Conservation (phyloP, 2,888 invertebrate species). For the Merodon equestris region DNA sequence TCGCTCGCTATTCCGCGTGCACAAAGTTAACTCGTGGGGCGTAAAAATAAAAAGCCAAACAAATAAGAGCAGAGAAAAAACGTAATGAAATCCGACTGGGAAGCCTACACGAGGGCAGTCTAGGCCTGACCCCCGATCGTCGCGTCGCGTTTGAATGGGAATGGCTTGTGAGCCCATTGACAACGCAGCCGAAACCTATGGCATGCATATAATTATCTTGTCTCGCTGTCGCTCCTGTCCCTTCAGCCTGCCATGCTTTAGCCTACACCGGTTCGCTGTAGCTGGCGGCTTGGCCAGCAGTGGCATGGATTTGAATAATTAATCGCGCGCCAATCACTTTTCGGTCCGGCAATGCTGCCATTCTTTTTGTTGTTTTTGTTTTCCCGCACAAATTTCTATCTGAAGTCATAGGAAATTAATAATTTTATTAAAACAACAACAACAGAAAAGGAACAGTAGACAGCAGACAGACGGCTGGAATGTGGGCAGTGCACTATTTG, state of each 20-base stretch:
- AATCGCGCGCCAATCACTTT: slow-evolving; percentile 72
- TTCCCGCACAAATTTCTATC: slow-evolving; percentile 13
- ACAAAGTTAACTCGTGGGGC: no score
- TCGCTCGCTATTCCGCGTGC: slow-evolving; percentile 12
- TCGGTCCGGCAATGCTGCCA: slow-evolving; percentile 26
- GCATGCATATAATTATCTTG: slow-evolving; percentile 77
- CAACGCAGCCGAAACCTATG: slow-evolving; percentile 64
- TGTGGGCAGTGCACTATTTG: slow-evolving; percentile 32
- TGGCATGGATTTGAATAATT: slow-evolving; percentile 78
- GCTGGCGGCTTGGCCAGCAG: slow-evolving; percentile 61
- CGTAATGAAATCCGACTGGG: slow-evolving; percentile 3
- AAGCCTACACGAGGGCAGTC: slow-evolving; percentile 21
- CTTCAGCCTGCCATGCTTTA: not conserved
- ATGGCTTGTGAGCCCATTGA: slow-evolving; percentile 57
- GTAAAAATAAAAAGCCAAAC: no score
- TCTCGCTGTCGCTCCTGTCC: slow-evolving; percentile 32
- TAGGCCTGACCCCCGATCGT: slow-evolving; percentile 4
- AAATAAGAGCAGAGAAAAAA: not conserved
- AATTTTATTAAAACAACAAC: slow-evolving; percentile 2
- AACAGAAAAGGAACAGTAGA: slow-evolving; percentile 32
- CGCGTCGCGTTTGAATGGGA: slow-evolving; percentile 28
- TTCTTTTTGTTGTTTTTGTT: not conserved
- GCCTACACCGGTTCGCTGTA: slow-evolving; percentile 1
- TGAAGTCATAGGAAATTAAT: slow-evolving; percentile 42
- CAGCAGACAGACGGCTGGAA: slow-evolving; percentile 33